Conservation (phyloP, 1,140 invertebrate species). For the Diorhabda carinulata region DNA sequence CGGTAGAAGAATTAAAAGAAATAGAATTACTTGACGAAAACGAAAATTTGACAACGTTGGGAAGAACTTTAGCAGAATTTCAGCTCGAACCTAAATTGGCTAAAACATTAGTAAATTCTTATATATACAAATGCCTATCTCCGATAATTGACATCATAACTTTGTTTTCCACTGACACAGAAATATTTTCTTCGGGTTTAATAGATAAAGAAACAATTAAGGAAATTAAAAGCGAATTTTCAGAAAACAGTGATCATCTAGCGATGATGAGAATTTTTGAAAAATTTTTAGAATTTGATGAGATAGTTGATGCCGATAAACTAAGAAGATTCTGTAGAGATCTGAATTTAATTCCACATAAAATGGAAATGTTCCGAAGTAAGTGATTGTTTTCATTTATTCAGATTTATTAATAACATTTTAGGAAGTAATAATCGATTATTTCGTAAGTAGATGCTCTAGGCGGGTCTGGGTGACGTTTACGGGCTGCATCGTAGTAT, state of each 20-base stretch:
- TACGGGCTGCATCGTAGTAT: no score
- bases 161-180: slow-evolving; percentile 38
- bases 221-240: slow-evolving; percentile 33
- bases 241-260: slow-evolving; percentile 41
- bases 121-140: slow-evolving; percentile 54
- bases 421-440: no score
- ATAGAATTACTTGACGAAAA: slow-evolving; percentile 53
- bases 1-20: slow-evolving; percentile 50
- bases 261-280: slow-evolving; percentile 42
- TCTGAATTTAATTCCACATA: slow-evolving; percentile 36
- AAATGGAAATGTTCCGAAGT: slow-evolving; percentile 40
- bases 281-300: slow-evolving; percentile 38
- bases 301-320: slow-evolving; percentile 23
- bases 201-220: slow-evolving; percentile 32
- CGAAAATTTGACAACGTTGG: slow-evolving; percentile 57
- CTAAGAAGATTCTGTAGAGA: slow-evolving; percentile 33
- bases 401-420: slow-evolving; percentile 1
- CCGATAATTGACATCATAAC: slow-evolving; percentile 47
- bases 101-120: slow-evolving; percentile 55
- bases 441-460: no score
- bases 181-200: slow-evolving; percentile 38
- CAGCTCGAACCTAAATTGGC: slow-evolving; percentile 55
- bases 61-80: slow-evolving; percentile 52
- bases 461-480: no score
- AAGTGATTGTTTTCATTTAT: slow-evolving; percentile 25